A percentile compares a stretch with the other conserved stretches of the same genome.
Evolutionary conservation across 2,797 vertebrate species (phyloP).

Genomic region (Carcharodon carcharias): DNA sequence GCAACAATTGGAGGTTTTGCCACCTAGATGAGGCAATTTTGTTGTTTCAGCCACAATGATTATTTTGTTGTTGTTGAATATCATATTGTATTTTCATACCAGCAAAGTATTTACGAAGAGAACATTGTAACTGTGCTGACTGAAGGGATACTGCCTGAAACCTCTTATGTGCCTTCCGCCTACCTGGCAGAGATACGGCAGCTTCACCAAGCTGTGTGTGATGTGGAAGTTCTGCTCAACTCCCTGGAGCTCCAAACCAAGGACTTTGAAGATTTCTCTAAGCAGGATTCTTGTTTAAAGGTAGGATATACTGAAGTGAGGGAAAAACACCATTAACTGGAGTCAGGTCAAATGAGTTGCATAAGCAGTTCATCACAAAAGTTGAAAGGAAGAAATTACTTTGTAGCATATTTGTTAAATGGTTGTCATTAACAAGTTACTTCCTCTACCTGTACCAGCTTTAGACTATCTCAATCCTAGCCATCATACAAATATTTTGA

Average conservation of each 20-base stretch:
- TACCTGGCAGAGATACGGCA: conserved; percentile 74
- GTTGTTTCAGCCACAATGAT: background rate
- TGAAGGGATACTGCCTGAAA: conserved; percentile 60
- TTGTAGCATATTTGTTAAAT: background rate
- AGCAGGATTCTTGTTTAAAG: conserved; percentile 84
- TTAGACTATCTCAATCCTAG: background rate
- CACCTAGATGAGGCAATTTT: background rate
- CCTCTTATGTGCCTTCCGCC: conserved; percentile 65
- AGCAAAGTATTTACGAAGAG: conserved; percentile 67
- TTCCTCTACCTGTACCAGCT: background rate
- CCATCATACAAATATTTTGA: background rate
- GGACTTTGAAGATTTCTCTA: conserved; percentile 75
- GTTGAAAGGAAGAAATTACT: background rate
- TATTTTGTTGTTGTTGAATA: conserved; percentile 39
- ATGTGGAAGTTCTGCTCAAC: conserved; percentile 79
- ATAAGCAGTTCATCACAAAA: background rate
- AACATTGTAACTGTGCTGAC: conserved; percentile 51
- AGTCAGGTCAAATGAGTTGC: background rate
- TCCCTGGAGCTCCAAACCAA: conserved; percentile 77
- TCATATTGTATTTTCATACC: conserved; percentile 61
- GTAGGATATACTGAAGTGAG: conserved; percentile 56
- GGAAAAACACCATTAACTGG: background rate
- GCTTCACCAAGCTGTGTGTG: conserved; percentile 74
- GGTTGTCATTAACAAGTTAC: background rate
- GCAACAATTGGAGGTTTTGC: background rate